Percentiles rank a stretch among this genome's conserved stretches.
Conservation (phyloP, 2,113 vertebrate genomes). For the Climacteris rufus region DNA sequence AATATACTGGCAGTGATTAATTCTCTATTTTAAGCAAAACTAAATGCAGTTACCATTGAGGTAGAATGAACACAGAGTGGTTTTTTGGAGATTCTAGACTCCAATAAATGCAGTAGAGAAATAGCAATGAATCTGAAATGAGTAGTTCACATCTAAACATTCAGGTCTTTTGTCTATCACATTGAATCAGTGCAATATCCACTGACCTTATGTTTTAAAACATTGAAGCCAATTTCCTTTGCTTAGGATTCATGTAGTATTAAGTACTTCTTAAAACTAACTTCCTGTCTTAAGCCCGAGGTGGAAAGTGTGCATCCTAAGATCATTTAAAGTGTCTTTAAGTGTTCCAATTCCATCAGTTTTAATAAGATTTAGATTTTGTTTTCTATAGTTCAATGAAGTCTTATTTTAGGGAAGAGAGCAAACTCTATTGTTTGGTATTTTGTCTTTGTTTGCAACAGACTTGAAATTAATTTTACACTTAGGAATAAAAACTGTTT, state of each 20-base stretch:
- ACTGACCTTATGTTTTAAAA: conserved; percentile 55
- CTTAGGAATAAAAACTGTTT: background rate
- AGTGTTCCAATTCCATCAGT: conserved; percentile 35
- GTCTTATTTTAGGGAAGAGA: background rate
- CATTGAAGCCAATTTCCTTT: conserved; percentile 69
- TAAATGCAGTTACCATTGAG: background rate
- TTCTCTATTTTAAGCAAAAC: conserved; percentile 54
- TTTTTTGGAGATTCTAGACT: background rate
- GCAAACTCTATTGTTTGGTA: background rate
- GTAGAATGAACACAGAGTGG: background rate
- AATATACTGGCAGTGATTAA: background rate
- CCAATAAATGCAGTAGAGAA: background rate
- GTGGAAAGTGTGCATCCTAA: background rate
- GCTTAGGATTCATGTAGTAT: conserved; percentile 20
- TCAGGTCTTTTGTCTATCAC: background rate
- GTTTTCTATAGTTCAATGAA: background rate
- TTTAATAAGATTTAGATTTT: background rate
- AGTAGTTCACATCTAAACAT: conserved; percentile 3
- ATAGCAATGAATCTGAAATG: conserved; percentile 41
- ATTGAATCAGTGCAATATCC: background rate
- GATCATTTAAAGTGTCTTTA: conserved; percentile 55
- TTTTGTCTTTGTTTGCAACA: background rate
- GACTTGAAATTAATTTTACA: conserved; percentile 1
- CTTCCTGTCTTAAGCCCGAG: conserved; percentile 60
- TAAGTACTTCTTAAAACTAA: conserved; percentile 60